These are phyloP conservation scores for Falco biarmicus DNA, from an alignment of 2,797 vertebrate species.

Conservation along the genomic window DNA sequence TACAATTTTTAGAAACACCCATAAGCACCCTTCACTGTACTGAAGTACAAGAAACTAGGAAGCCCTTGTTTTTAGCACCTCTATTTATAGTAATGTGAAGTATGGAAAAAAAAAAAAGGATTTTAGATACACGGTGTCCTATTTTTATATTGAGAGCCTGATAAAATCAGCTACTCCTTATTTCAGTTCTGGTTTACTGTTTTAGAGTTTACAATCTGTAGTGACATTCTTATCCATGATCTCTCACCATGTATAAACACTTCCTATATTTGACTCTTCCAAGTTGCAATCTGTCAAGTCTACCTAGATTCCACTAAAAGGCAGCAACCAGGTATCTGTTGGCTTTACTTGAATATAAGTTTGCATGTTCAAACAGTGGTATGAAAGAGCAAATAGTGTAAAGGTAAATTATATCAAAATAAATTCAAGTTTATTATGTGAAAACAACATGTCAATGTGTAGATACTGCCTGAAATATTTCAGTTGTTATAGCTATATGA, in stretches of 20 bases:
- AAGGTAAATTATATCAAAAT: not conserved
- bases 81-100: not conserved
- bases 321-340: not conserved
- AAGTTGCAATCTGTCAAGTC: not conserved
- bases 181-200: not conserved
- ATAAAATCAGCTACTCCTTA: not conserved
- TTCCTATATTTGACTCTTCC: not conserved
- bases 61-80: not conserved
- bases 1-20: not conserved
- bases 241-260: not conserved
- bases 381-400: not conserved
- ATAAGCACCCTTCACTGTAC: not conserved
- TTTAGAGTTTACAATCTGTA: not conserved
- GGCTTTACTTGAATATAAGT: not conserved
- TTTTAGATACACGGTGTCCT: not conserved
- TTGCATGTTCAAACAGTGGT: not conserved
- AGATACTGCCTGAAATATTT: not conserved
- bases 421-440: not conserved
- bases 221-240: not conserved
- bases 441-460: not conserved
- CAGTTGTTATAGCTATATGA: not conserved
- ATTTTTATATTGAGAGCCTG: not conserved
- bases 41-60: not conserved
- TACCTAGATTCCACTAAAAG: not conserved
- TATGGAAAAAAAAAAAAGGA: not conserved